Evolutionary conservation across 2,113 vertebrate species (phyloP), one percentile per base, ranked within the genome.

Genomic region (Crotophaga sulcirostris): DNA sequence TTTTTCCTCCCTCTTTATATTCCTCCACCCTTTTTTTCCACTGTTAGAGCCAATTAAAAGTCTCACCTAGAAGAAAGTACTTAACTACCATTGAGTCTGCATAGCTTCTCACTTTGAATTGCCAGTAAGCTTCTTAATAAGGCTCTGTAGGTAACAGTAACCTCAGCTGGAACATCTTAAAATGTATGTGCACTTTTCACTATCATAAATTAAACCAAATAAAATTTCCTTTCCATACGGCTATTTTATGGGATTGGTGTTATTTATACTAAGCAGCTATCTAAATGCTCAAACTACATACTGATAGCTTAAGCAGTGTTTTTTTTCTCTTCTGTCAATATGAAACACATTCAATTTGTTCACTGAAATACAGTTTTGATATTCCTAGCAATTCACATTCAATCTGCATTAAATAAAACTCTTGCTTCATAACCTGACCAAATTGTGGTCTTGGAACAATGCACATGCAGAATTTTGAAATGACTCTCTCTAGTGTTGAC

Each of bases 91-190:
- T 25, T 42, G 73, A 84, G 34, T 54, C 72, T 69, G 40, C 78
- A 69, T 13, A 58, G 59, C 45, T 49, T 66, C 55, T 91, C 81
- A 52, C 45, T 87, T 58, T 62, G 51, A 69, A 84, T 81, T 89
- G 68, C 36, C 81, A 84, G 63, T 62, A 77, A 84, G 77, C 16
- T 89, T 74, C 84, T 87, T 74, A 89, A 73, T 73, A 84, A 95
- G 59, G 60, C 64, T 74, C 69, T 47, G 12, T 63, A 81, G 51
- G 51, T 90, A 66, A 90, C 34, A 66, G 20, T 47, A 84, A 90
- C 69, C 45, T 69, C 73, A 68, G 23, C 6, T 4, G 3, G 44
- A 70, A 84, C 14, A 24, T 54, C 55, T 49, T 49, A 38, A 69
- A 90, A 84, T 21, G 45, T 63, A 66, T 20, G 81, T 59, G 13